Evolutionary conservation across 2,797 vertebrate species (phyloP), one percentile per base, ranked within the genome.

Genomic region (Micromesistius poutassou): DNA sequence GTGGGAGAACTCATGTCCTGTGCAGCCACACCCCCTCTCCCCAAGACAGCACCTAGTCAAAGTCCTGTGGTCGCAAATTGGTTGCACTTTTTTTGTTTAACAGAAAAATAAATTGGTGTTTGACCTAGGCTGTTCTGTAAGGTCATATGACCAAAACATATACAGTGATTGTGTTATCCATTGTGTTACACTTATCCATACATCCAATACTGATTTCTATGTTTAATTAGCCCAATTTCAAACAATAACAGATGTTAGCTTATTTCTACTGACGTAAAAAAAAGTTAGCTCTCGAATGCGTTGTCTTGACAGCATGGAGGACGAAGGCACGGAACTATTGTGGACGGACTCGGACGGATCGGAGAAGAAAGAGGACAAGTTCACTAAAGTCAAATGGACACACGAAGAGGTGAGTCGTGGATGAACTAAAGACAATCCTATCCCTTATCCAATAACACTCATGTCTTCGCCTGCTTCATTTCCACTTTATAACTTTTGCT

Each of bases 371-470:
- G 95, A 96, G 10, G 80, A 87, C 80, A 94, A 89, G 36, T 28
- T 66, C 25, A 12, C 10, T 75, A 95, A 92, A 84, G 83, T 94
- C 79, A 96, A 93, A 80, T 98, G 98, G 97, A 96, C 94, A 0
- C 91, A 89, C 0, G 95, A 96, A 85, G 97, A 98, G 94, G 98
- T 97, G 78, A 91, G 94, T 84, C 30, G 30, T 8, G 30, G 28
- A 31, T 30, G 13, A 14, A 68, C 66, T 5, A 25, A 25, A 70
- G 66, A 30, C 66, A 71, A 16, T n/a, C n/a, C n/a, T n/a, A 71
- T 71, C 55, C 7, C 22, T 71, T 31, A 30, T 71, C 28, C 30
- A 14, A 71, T 6, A 71, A 40, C 66, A 71, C n/a, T 55, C 35
- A 22, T 42, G 40, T 42, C 40, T 42, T 42, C 40, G 1, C 35